Conservation (phyloP, 2,797 vertebrate genomes). For the Hoplostethus mediterraneus region DNA sequence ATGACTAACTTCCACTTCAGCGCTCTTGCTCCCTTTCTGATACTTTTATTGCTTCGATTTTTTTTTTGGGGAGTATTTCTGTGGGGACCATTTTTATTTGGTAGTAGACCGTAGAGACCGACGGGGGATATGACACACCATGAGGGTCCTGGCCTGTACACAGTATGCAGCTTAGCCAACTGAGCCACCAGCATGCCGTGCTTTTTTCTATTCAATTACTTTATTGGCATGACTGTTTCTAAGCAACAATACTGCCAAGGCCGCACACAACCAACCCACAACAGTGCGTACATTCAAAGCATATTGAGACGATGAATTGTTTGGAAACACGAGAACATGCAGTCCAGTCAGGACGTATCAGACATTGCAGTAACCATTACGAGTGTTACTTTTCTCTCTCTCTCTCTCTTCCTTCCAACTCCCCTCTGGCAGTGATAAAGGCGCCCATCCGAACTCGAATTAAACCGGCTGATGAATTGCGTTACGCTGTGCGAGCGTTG, state of each 20-base stretch:
- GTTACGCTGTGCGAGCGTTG: conserved; percentile 35
- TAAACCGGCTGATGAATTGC: conserved; percentile 49
- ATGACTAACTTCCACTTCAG: background rate
- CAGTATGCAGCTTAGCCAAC: too few species aligned
- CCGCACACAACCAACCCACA: too few species aligned
- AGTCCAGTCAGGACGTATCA: background rate
- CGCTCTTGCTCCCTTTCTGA: background rate
- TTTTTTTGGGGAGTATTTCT: background rate
- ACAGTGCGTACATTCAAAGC: background rate
- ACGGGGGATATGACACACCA: too few species aligned
- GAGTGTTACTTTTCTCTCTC: conserved; percentile 14
- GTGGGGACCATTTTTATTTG: too few species aligned
- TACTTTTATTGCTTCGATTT: too few species aligned
- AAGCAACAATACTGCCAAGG: background rate
- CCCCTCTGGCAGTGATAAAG: conserved; percentile 37
- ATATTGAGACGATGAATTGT: background rate
- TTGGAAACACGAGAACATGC: background rate
- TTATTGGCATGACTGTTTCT: too few species aligned
- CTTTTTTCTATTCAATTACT: background rate
- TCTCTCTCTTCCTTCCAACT: background rate
- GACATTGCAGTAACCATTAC: background rate
- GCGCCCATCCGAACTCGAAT: conserved; percentile 30
- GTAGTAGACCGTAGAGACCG: too few species aligned
- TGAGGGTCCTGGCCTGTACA: too few species aligned
- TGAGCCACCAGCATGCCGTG: too few species aligned